These are phyloP conservation scores for Drosophila ustulata DNA, from an alignment of 2,888 invertebrate genomes.

Conservation along the genomic window DNA sequence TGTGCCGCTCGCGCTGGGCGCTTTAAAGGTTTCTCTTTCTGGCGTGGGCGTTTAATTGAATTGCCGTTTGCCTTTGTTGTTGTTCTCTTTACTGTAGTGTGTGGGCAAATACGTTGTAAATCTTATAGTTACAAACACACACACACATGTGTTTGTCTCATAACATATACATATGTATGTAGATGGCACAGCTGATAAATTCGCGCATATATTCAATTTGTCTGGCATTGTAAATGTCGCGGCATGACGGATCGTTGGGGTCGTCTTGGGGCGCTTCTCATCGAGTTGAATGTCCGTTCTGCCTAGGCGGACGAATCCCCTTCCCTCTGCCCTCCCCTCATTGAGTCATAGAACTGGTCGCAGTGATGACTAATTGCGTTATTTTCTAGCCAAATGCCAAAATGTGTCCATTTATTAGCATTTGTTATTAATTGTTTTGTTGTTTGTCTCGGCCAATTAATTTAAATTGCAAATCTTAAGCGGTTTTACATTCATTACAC, in stretches of 20 bases:
- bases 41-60: constrained; percentile 81
- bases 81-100: constrained; percentile 28
- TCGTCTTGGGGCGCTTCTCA: constrained; percentile 53
- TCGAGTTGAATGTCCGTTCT: constrained; percentile 69
- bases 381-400: constrained; percentile 73
- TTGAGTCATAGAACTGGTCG: constrained; percentile 15
- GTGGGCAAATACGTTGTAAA: constrained; percentile 72
- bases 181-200: constrained; percentile 63
- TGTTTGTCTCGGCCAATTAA: constrained; percentile 64
- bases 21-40: constrained; percentile 61
- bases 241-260: constrained; percentile 73
- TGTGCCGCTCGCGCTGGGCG: constrained; percentile 51
- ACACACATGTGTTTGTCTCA: constrained; percentile 6
- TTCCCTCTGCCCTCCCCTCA: background rate
- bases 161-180: too few species aligned
- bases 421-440: constrained; percentile 52
- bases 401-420: constrained; percentile 66
- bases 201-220: constrained; percentile 69
- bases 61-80: constrained; percentile 56
- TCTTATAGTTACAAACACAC: constrained; percentile 42
- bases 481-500: constrained; percentile 27
- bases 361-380: constrained; percentile 70
- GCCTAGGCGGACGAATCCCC: constrained; percentile 21
- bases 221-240: constrained; percentile 74
- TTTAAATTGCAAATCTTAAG: constrained; percentile 68